Conservation (phyloP, 35 echinoderm and acorn worm genomes). For the Hemicentrotus pulcherrimus region DNA sequence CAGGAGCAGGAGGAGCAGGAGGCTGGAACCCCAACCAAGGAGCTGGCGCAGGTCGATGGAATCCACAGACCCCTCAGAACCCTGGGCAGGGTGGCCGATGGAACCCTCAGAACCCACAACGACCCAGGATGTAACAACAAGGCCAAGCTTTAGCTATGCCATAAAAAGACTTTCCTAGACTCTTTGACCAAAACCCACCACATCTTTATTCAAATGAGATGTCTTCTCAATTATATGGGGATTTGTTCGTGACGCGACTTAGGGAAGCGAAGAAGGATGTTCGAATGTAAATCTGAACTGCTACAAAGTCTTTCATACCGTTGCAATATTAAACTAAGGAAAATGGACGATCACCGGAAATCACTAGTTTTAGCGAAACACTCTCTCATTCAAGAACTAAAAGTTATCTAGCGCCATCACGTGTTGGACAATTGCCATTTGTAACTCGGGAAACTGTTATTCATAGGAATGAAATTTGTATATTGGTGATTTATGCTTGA, state of each 20-base stretch:
- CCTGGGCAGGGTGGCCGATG: not conserved
- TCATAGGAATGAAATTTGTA: not conserved
- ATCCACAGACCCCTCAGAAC: not conserved
- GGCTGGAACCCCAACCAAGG: not conserved
- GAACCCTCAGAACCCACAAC: not conserved
- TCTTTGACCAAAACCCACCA: not conserved
- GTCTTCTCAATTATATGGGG: not conserved
- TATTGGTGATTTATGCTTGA: not conserved
- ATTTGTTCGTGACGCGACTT: not conserved
- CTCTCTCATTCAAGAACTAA: not conserved
- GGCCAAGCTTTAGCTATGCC: not conserved
- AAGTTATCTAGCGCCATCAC: not conserved
- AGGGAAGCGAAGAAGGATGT: not conserved
- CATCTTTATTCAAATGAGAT: not conserved
- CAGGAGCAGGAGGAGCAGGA: not conserved
- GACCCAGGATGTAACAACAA: not conserved
- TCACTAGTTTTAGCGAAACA: constrained; percentile 2
- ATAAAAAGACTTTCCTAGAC: not conserved
- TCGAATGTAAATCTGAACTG: not conserved
- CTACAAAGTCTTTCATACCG: not conserved
- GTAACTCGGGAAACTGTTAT: not conserved
- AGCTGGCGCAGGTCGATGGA: not conserved
- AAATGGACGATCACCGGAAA: not conserved
- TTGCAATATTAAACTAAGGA: not conserved
- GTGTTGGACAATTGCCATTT: not conserved